These are phyloP conservation scores for Coenonympha arcania DNA, from an alignment of 2,888 invertebrate genomes.

Conservation along the genomic window DNA sequence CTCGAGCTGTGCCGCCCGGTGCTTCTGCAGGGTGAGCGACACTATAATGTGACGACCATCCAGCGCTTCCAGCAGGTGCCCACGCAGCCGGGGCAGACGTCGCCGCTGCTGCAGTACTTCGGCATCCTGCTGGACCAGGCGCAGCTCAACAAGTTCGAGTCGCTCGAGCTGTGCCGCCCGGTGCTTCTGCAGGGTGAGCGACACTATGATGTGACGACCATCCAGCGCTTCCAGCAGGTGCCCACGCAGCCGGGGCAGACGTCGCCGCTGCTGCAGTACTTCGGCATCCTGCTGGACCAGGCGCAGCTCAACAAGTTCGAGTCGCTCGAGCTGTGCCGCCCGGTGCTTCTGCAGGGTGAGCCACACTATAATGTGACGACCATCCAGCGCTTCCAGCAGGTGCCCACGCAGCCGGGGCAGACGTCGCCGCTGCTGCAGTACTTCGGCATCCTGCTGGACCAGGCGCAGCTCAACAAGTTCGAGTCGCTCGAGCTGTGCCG, in stretches of 20 bases:
- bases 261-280: slow-evolving; percentile 97
- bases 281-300: slow-evolving; percentile 97
- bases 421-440: slow-evolving; percentile 98
- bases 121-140: slow-evolving; percentile 98
- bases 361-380: not conserved
- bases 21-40: slow-evolving; percentile 83
- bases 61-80: not conserved
- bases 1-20: slow-evolving; percentile 98
- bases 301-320: slow-evolving; percentile 99
- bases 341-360: slow-evolving; percentile 91
- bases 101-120: slow-evolving; percentile 98
- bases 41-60: not conserved
- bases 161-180: slow-evolving; percentile 96
- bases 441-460: slow-evolving; percentile 98
- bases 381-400: not conserved
- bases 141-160: slow-evolving; percentile 98
- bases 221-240: not conserved
- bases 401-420: slow-evolving; percentile 75
- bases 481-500: slow-evolving; percentile 98
- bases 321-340: slow-evolving; percentile 96
- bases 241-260: slow-evolving; percentile 80
- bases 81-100: slow-evolving; percentile 83
- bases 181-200: slow-evolving; percentile 88
- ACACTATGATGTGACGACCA: not conserved
- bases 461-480: slow-evolving; percentile 98